Evolutionary conservation across 2,797 vertebrate species (phyloP), one percentile per base, ranked within the genome.

Genomic region (Moxostoma hubbsi): DNA sequence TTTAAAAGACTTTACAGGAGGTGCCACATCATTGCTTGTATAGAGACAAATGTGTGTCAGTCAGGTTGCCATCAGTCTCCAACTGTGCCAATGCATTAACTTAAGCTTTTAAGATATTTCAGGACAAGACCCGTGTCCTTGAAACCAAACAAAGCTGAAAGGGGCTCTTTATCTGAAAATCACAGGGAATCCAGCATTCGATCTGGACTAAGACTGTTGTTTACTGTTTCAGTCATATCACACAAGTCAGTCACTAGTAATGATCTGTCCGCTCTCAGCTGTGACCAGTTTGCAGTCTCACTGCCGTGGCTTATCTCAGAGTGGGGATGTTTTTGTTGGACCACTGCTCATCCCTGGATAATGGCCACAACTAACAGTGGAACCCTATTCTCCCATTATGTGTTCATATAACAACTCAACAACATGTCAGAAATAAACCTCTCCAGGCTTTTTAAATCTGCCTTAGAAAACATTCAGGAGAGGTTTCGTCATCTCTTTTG

Each of bases 241-340:
- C 50, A 66, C 46, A 57, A 57, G 24, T 9, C 51, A 65, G 36
- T 73, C 15, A 63, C 55, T 63, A 5, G 55, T 45, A 75, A 81
- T 68, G 59, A 36, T 75, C 79, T 55, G 54, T 77, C 59, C 15
- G 55, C 68, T 79, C 55, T 83, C 64, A 68, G 18, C 75, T 75
- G 55, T 62, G 57, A 77, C 54, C 0, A 18, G 53, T 77, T 83
- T 63, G 49, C 73, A 75, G 67, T 61, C 77, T 82, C 18, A 47
- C 18, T 62, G 69, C 71, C 67, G 43, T 67, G 18, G 49, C 67
- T 83, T 86, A 84, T 86, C 80, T 82, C 51, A 71, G 13, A 65
- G 62, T 12, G 16, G 72, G 59, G 73, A 89, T 88, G 90, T 93
- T 91, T 82, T 89, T 69, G 85, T 91, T 88, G 89, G 91, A 84